phyloP scores from a whole-genome alignment of 2,888 invertebrate species.

The Proisotoma minuta region DNA sequence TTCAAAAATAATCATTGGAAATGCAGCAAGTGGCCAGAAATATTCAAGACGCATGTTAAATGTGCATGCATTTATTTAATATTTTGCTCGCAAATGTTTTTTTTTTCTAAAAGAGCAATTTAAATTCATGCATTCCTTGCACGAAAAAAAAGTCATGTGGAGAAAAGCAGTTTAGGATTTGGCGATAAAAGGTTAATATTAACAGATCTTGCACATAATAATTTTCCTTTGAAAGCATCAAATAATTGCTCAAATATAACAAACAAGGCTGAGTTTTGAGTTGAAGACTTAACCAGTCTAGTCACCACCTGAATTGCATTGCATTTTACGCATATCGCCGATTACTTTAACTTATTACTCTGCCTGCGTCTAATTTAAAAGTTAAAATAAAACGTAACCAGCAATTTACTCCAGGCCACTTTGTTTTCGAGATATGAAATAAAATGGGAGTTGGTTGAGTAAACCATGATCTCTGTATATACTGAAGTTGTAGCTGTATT shows the following conservation, averaged over 20 bases:
- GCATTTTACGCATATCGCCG: too few relatives aligned
- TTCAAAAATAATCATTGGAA: too few relatives aligned
- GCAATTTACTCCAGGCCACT: not conserved
- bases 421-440: not conserved
- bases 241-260: conserved; percentile 38
- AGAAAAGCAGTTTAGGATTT: conserved; percentile 35
- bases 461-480: not conserved
- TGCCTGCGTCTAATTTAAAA: not conserved
- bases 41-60: too few relatives aligned
- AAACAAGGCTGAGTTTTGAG: not conserved
- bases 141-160: conserved; percentile 32
- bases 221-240: conserved; percentile 45
- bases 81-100: too few relatives aligned
- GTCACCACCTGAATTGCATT: too few relatives aligned
- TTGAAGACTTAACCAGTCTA: conserved; percentile 4
- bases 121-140: too few relatives aligned
- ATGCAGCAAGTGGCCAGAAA: too few relatives aligned
- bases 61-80: too few relatives aligned
- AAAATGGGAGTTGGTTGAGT: not conserved
- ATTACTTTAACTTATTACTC: not conserved
- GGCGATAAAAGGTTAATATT: conserved; percentile 23
- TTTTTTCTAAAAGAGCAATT: too few relatives aligned
- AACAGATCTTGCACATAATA: conserved; percentile 46
- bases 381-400: not conserved
- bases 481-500: not conserved